Evolutionary conservation across 1,140 invertebrate genomes (phyloP), one percentile per base, ranked within the genome.

Genomic region (Antheraea pernyi): DNA sequence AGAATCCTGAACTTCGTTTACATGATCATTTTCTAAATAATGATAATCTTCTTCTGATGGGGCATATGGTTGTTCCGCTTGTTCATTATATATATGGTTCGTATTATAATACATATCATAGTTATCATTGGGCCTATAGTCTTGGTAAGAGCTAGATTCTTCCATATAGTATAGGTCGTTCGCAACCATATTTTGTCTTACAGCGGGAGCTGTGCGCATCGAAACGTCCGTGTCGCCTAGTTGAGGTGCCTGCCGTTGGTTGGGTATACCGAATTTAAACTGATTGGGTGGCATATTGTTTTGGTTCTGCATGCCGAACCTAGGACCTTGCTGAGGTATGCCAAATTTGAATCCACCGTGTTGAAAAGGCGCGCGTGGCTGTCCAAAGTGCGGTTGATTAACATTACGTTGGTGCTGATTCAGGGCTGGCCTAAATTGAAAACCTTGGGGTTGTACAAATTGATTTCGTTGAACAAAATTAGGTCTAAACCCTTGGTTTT

Each of bases 211-310:
- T 37, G 61, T 63, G 16, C 61, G 30, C 61, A 63, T 63, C 11
- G 59, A 61, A 7, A 61, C 59, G 8, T 61, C 59, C 7, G 19
- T 61, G 58, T 59, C 39, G 39, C 2, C 39, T 42, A 42, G 7
- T 42, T 8, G 7, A 61, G 19, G 30, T 4, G 61, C 7, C 11
- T 36, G 19, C 22, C 37, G 61, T n/a, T 30, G 16, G 9, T 63
- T 30, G n/a, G 61, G 61, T 36, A 63, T 63, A 11, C 61, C 61
- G 36, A 30, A 63, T 63, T 63, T 63, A 63, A 63, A 63, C 16
- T 63, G 19, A 30, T 37, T 30, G 13, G 22, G 30, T 13, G 37
- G 16, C 7, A n/a, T 30, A 18, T n/a, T 37, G 37, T 7, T 63
- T 22, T 30, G 19, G 30, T 36, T 30, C 7, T 36, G 30, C 61